These are phyloP conservation scores for Ochropleura plecta DNA, from an alignment of 2,888 invertebrate genomes.

Conservation along the genomic window DNA sequence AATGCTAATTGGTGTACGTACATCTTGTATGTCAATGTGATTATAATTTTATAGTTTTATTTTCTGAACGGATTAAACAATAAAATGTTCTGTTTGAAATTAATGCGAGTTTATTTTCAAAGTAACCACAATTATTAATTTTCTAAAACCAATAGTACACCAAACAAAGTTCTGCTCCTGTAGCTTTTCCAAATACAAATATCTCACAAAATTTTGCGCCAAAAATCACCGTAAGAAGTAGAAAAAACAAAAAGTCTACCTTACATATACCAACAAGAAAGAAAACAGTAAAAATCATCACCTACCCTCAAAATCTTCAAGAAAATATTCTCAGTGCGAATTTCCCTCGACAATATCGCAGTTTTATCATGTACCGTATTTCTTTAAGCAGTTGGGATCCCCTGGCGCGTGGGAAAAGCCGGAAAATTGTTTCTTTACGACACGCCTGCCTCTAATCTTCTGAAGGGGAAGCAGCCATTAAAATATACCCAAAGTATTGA, in stretches of 20 bases:
- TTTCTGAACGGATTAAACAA: constrained; percentile 90
- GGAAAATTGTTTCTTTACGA: constrained; percentile 90
- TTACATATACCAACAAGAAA: neutral
- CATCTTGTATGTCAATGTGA: constrained; percentile 90
- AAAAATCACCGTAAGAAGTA: neutral
- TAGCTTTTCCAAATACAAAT: neutral
- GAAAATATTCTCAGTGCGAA: constrained; percentile 37
- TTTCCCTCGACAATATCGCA: constrained; percentile 73
- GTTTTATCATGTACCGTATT: constrained; percentile 88
- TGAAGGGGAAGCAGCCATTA: constrained; percentile 70
- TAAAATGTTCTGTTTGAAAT: constrained; percentile 91
- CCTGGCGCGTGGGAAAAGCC: constrained; percentile 81
- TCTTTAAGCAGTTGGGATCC: constrained; percentile 78
- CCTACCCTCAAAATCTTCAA: constrained; percentile 25
- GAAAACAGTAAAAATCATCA: constrained; percentile 35
- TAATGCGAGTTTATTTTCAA: constrained; percentile 80
- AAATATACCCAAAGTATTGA: constrained; percentile 70
- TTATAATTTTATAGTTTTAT: constrained; percentile 84
- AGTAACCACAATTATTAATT: constrained; percentile 10
- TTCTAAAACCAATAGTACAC: neutral
- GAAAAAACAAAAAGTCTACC: neutral
- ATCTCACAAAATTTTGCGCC: neutral
- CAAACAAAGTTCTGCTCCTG: neutral
- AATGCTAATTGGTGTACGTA: constrained; percentile 90
- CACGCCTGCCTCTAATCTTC: constrained; percentile 88